Evolutionary conservation across 2,797 vertebrate genomes (phyloP).

Genomic region (Oophaga sylvatica): DNA sequence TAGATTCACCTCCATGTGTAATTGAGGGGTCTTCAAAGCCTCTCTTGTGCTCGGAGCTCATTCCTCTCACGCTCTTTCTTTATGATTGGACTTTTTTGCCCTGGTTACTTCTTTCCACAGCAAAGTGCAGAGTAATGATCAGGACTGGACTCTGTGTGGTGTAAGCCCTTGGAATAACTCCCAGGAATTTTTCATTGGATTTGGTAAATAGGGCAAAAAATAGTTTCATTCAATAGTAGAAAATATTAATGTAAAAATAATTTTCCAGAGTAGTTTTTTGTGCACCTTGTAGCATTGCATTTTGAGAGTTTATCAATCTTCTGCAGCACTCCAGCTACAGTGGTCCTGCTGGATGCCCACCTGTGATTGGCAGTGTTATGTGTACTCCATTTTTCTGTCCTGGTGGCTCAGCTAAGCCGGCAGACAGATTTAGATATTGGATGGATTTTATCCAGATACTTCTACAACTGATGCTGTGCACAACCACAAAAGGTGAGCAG

Average conservation of each 20-base stretch:
- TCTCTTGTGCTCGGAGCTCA: constrained; percentile 9
- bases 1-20: constrained; percentile 36
- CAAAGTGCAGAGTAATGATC: constrained; percentile 3
- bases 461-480: too few relatives aligned
- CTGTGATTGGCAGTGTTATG: too few relatives aligned
- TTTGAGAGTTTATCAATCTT: too few relatives aligned
- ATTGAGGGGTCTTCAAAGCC: constrained; percentile 32
- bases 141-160: neutral
- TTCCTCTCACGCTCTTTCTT: constrained; percentile 46
- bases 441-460: too few relatives aligned
- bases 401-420: too few relatives aligned
- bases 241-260: neutral
- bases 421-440: too few relatives aligned
- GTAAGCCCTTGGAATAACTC: neutral
- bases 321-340: too few relatives aligned
- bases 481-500: too few relatives aligned
- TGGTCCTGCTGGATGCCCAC: too few relatives aligned
- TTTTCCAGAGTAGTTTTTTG: neutral
- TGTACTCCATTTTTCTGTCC: too few relatives aligned
- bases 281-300: too few relatives aligned
- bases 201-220: neutral
- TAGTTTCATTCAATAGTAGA: neutral
- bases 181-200: neutral
- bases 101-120: neutral
- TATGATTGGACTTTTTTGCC: neutral